Base-by-base conservation (phyloP, 2,113 vertebrate genomes). In the Pelecanus crispus region DNA sequence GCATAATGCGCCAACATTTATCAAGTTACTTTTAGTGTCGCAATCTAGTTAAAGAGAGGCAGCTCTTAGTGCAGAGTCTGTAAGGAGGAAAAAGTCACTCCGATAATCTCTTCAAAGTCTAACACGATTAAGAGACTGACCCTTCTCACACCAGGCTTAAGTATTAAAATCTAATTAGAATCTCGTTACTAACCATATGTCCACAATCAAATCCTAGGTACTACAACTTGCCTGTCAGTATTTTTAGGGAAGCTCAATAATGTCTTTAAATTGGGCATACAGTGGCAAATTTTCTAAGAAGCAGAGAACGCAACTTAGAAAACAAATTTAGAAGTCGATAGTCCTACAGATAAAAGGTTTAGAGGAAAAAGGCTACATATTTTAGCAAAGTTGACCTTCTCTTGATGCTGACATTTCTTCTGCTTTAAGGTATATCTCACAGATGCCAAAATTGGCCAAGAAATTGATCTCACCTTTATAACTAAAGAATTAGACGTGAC, bases 101-200 rank as follows among this genome's bases (percentile, higher is more conserved):
- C 36, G 36, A 55, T 95, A 86, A 97, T 95, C 92, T 96, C 55
- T 81, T 95, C 75, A 55, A 86, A 86, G 80, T 65, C 82, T 96
- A 96, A 97, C 58, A 5, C 4, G 32, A 96, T 96, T 94, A 96
- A 80, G 56, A 80, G 79, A 31, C 88, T 95, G 93, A 92, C 93
- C 79, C 92, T 94, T 86, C 88, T 95, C 90, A 90, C 86, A 78
- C 47, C 75, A 81, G 88, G 80, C 67, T 94, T 73, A 94, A 95
- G 45, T 74, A 88, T 67, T 71, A 90, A 88, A 95, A 96, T 94
- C 88, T 93, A 83, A 94, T 96, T 90, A 94, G 50, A 89, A 55
- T 81, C 82, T 88, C 14, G 4, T 93, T 95, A 71, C 82, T 92
- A 90, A 81, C 82, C 59, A 32, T 81, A 88, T 83, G 77, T 63